Conservation (phyloP, 1,140 invertebrate genomes). For the Choristoneura fumiferana region DNA sequence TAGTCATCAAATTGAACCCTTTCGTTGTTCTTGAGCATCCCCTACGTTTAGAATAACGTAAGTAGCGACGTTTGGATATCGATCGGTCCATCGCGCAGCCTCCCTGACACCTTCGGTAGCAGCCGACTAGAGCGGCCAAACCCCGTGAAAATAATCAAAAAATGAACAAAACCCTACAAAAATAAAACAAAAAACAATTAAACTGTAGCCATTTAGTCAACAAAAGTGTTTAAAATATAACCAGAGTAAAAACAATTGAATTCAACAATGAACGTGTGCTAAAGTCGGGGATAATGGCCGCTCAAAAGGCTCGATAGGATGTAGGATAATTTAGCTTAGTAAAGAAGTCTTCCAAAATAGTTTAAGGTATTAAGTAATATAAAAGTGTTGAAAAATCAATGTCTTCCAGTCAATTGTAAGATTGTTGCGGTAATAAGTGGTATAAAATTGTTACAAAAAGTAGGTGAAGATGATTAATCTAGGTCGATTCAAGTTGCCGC, state of each 20-base stretch:
- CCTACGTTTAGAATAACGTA: no score
- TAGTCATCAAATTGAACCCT: no score
- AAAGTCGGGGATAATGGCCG: no score
- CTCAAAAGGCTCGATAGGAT: no score
- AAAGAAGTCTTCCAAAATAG: conserved; percentile 73
- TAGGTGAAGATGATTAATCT: conserved; percentile 65
- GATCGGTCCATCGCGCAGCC: conserved; percentile 57
- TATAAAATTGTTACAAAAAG: conserved; percentile 18
- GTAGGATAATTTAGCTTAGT: conserved; percentile 37
- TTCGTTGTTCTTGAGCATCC: no score
- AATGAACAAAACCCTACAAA: conserved; percentile 44
- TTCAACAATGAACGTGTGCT: neutral
- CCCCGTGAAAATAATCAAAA: conserved; percentile 45
- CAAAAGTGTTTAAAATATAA: conserved; percentile 19
- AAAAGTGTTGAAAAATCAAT: conserved; percentile 41
- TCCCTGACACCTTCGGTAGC: conserved; percentile 27
- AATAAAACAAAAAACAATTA: conserved; percentile 25
- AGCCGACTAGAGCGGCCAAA: conserved; percentile 43
- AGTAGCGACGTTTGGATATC: conserved; percentile 38
- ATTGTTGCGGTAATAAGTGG: conserved; percentile 20
- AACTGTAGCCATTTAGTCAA: conserved; percentile 18
- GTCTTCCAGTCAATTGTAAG: conserved; percentile 50
- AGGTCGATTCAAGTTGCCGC: conserved; percentile 82
- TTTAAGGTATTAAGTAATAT: conserved; percentile 31
- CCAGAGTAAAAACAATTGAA: conserved; percentile 13